A percentile compares a stretch with the other conserved stretches of the same genome.
phyloP scores from a whole-genome alignment of 1,140 invertebrate genomes.

The Drosophila funebris region DNA sequence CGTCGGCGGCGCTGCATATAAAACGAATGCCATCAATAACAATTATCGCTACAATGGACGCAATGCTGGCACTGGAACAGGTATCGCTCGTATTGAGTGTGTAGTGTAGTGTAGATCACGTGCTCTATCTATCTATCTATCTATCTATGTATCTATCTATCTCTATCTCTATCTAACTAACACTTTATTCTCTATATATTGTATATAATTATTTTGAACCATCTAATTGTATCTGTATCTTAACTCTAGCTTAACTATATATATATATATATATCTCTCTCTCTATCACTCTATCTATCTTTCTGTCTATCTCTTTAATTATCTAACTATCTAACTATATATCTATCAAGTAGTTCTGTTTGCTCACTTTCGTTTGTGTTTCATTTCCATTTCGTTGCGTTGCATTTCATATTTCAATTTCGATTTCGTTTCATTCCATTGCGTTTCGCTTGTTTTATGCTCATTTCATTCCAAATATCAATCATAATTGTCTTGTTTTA shows the following conservation, averaged over 20 bases:
- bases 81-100: constrained; percentile 76
- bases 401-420: constrained; percentile 5
- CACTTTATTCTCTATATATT: background rate
- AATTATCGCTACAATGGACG: constrained; percentile 84
- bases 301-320: no score
- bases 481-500: constrained; percentile 40
- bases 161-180: background rate
- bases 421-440: constrained; percentile 26
- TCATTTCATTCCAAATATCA: constrained; percentile 20
- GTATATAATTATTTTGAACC: background rate
- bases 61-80: constrained; percentile 76
- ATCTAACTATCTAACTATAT: no score
- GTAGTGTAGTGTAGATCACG: constrained; percentile 49
- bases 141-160: constrained; percentile 20
- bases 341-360: background rate
- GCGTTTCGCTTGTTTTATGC: constrained; percentile 2
- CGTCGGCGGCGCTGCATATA: constrained; percentile 62
- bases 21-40: constrained; percentile 82
- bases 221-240: background rate
- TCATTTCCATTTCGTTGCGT: constrained; percentile 26
- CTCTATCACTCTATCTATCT: no score
- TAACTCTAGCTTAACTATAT: background rate
- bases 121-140: constrained; percentile 7
- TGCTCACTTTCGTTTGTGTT: constrained; percentile 20
- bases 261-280: no score